Conservation (phyloP, 2,888 invertebrate species). For the Leptopilina drosophilae region DNA sequence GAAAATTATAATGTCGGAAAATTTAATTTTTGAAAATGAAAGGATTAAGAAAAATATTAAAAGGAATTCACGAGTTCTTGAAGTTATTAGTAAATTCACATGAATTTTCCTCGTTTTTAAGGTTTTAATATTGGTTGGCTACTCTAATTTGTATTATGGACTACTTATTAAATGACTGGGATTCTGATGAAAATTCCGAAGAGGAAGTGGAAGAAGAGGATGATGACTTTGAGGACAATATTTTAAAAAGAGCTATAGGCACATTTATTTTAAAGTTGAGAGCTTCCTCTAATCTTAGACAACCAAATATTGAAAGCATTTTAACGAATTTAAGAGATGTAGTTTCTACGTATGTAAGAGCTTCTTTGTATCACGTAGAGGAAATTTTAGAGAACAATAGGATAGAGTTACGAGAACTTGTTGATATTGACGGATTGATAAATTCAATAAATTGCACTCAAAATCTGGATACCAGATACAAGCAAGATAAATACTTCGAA, state of each 20-base stretch:
- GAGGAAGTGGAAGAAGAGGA: not conserved
- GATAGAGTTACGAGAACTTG: not conserved
- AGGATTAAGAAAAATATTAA: no score
- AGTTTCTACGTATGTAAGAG: not conserved
- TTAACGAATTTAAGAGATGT: not conserved
- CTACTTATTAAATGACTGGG: not conserved
- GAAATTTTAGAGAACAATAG: not conserved
- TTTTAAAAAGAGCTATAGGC: slow-evolving; percentile 2
- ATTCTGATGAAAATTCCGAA: not conserved
- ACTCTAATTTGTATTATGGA: no score
- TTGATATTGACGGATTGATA: not conserved
- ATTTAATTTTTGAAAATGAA: no score
- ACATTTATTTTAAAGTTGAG: not conserved
- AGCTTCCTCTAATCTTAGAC: not conserved
- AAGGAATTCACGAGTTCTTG: no score
- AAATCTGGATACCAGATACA: not conserved
- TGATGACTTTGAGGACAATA: not conserved
- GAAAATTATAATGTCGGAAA: no score
- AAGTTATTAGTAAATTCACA: no score
- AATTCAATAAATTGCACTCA: not conserved
- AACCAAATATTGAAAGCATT: not conserved
- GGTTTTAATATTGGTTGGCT: no score
- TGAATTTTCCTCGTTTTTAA: no score
- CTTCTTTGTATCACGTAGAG: not conserved
- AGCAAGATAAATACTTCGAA: no score